Evolutionary conservation across 2,113 vertebrate species (phyloP).

Genomic region (Macrotis lagotis): DNA sequence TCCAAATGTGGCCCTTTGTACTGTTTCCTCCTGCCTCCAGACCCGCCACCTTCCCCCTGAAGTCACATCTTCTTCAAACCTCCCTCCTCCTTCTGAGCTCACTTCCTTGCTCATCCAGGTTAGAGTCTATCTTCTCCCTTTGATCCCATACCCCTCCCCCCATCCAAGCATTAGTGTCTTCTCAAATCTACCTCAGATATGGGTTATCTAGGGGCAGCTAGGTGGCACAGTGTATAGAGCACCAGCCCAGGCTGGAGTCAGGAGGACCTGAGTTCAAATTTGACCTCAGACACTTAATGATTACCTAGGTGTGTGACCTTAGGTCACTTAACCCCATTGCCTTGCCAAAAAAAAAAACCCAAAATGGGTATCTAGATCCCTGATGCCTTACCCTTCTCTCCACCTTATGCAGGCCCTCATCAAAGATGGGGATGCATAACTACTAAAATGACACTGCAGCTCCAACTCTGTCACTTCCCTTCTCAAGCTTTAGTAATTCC

Average conservation of each 20-base stretch:
- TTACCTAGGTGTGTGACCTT: too few relatives aligned
- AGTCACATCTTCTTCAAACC: background rate
- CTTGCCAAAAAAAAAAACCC: too few relatives aligned
- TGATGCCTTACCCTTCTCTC: too few relatives aligned
- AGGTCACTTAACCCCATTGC: too few relatives aligned
- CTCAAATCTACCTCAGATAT: background rate
- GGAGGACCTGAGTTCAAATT: too few relatives aligned
- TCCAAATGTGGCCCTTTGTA: background rate
- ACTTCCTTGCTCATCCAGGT: background rate
- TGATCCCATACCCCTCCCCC: background rate
- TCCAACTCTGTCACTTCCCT: background rate
- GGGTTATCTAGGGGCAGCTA: too few relatives aligned
- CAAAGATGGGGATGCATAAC: too few relatives aligned
- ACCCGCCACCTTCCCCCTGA: background rate
- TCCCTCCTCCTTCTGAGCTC: background rate
- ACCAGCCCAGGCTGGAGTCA: too few relatives aligned
- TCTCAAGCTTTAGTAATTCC: background rate
- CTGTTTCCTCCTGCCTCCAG: background rate
- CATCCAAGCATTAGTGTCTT: background rate
- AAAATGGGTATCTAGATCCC: too few relatives aligned
- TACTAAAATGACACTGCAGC: background rate
- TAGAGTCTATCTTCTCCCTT: background rate
- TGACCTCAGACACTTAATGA: too few relatives aligned
- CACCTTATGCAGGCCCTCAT: too few relatives aligned
- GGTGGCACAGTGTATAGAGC: too few relatives aligned